Evolutionary conservation across 2,113 vertebrate genomes (phyloP).

Genomic region (Dicerorhinus sumatrensis): DNA sequence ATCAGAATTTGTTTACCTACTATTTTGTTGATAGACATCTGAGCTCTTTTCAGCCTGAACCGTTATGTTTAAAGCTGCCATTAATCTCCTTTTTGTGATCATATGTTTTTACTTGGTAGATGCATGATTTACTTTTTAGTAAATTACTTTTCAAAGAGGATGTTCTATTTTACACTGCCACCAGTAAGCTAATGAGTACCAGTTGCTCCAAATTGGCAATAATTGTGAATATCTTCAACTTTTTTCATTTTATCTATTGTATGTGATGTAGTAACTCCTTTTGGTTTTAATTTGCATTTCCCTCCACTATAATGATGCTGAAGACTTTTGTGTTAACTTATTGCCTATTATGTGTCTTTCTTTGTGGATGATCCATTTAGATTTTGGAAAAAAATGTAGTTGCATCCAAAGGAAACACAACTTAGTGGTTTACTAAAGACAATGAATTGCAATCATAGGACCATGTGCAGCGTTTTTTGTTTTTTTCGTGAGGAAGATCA

Average conservation of each 20-base stretch:
- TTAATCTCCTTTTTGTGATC: neutral
- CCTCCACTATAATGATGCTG: too few relatives aligned
- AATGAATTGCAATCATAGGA: neutral
- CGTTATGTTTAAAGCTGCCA: neutral
- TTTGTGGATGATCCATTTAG: neutral
- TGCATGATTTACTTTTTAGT: neutral
- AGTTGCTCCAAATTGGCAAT: neutral
- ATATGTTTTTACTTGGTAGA: neutral
- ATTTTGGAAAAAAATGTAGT: neutral
- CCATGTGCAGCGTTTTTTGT: too few relatives aligned
- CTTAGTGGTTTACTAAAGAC: neutral
- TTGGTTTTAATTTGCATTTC: neutral
- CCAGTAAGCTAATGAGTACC: too few relatives aligned
- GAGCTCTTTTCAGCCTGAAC: neutral
- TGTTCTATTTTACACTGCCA: neutral
- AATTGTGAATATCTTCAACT: neutral
- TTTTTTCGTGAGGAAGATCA: too few relatives aligned
- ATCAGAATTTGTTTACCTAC: neutral
- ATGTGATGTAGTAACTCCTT: neutral
- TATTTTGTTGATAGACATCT: neutral
- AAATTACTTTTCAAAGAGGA: neutral
- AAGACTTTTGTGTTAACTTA: neutral
- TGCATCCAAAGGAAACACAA: neutral
- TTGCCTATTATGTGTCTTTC: neutral
- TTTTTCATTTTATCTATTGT: neutral